A percentile compares a stretch with the other conserved stretches of the same genome.
phyloP scores from a whole-genome alignment of 2,888 invertebrate species.

The Hirtodrosophila duncani region DNA sequence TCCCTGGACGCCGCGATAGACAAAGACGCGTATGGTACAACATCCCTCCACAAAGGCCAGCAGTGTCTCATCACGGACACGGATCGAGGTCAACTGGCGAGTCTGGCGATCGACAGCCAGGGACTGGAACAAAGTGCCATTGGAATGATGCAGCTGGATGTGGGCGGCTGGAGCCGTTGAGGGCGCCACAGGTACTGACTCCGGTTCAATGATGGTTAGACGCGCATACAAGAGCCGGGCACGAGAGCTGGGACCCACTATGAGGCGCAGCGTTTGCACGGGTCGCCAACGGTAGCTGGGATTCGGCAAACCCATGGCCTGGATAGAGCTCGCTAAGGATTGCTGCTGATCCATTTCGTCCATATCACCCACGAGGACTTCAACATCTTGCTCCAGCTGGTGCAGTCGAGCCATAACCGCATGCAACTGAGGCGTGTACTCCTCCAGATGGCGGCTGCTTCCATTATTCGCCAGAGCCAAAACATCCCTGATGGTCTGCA shows the following conservation, averaged over 20 bases:
- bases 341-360: slow-evolving; percentile 12
- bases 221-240: slow-evolving; percentile 41
- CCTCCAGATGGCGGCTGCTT: slow-evolving; percentile 6
- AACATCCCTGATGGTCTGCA: slow-evolving; percentile 54
- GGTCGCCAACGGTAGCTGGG: slow-evolving; percentile 14
- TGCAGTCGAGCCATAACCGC: slow-evolving; percentile 58
- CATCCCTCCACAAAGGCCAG: slow-evolving; percentile 79
- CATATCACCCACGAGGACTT: slow-evolving; percentile 12
- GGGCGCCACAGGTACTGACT: slow-evolving; percentile 54
- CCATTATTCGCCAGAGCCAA: slow-evolving; percentile 47
- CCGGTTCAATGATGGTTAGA: slow-evolving; percentile 36
- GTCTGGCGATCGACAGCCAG: slow-evolving; percentile 79
- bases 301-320: not conserved
- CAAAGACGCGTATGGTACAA: slow-evolving; percentile 59
- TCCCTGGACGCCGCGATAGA: slow-evolving; percentile 76
- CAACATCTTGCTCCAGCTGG: slow-evolving; percentile 43
- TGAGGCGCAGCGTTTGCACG: slow-evolving; percentile 41
- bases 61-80: slow-evolving; percentile 79
- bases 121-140: slow-evolving; percentile 79
- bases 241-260: slow-evolving; percentile 30
- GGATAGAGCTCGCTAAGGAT: slow-evolving; percentile 2
- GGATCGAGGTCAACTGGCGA: slow-evolving; percentile 76
- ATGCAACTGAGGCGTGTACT: slow-evolving; percentile 39
- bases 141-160: slow-evolving; percentile 76
- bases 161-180: slow-evolving; percentile 42